Base-by-base conservation (phyloP, 2,113 vertebrate genomes). In the Periophthalmus modestus region DNA sequence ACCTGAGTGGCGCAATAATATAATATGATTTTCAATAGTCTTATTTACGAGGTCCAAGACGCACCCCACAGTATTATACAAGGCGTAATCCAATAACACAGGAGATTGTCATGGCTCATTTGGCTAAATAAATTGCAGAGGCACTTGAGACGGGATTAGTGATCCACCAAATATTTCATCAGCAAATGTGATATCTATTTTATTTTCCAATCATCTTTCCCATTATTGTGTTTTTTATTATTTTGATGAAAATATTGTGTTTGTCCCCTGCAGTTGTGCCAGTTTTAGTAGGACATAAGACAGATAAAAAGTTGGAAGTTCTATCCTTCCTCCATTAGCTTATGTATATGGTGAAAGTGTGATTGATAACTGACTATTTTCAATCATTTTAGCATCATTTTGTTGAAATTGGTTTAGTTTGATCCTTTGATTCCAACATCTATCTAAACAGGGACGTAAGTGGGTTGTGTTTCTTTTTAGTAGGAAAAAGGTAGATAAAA, bases 91-190 rank as follows among this genome's bases (percentile, higher is more conserved):
- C 9, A 65, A 65, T 65, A 65, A 65, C 62, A 65, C 34, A 12
- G 34, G 34, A 65, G 34, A 65, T 39, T 39, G 62, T 65, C 62
- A 65, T 65, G 62, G 62, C 62, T 65, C 34, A 65, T 65, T 65
- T 39, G 34, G 62, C 19, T 65, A 39, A 65, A 65, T 65, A 65
- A 65, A 65, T 65, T 65, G 34, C 62, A 39, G 36, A n/a, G 34
- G 34, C 62, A 65, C 62, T 39, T 65, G 34, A 65, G 62, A 65
- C 39, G 33, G 62, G 33, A 65, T 65, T 65, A 65, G 62, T 65
- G 62, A 65, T 34, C 62, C 62, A 65, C 62, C 34, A 65, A 62
- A 62, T 19, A 39, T 65, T 65, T 21, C 62, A 65, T 65, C 62
- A 65, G 34, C 62, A 39, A 65, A n/a, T 21, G 10, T 21, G 10